Percentiles rank a stretch among this genome's conserved stretches.
These are phyloP conservation scores for Xanthorhoe designata DNA, from an alignment of 2,888 invertebrate species.

Conservation along the genomic window DNA sequence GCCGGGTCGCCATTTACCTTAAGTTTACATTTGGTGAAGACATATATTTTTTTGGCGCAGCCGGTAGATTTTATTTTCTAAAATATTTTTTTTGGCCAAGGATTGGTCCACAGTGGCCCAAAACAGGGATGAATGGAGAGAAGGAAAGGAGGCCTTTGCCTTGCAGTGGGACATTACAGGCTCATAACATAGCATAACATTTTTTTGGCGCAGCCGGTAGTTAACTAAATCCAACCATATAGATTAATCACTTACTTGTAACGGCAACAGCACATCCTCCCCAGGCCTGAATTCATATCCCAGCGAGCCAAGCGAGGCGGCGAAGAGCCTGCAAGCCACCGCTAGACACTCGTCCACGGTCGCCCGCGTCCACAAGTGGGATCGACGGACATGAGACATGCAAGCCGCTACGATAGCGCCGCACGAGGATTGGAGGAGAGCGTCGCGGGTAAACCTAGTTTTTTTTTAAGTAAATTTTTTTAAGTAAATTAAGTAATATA, in stretches of 20 bases:
- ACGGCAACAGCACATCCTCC: conserved; percentile 81
- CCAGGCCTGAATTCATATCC: conserved; percentile 84
- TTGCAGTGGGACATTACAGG: too few species aligned
- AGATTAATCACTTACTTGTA: conserved; percentile 52
- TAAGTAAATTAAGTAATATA: too few species aligned
- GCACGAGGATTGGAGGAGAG: conserved; percentile 82
- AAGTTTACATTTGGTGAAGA: too few species aligned
- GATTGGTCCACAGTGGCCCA: too few species aligned
- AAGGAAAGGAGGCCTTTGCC: too few species aligned
- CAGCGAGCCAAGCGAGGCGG: conserved; percentile 77
- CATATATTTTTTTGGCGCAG: conserved; percentile 1
- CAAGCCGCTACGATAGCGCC: conserved; percentile 85
- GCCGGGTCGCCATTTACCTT: too few species aligned
- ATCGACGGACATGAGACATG: conserved; percentile 85
- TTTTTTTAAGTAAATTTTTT: too few species aligned
- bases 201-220: neutral
- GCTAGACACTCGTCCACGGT: conserved; percentile 82
- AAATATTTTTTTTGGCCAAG: neutral
- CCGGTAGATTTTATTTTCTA: neutral
- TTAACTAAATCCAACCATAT: neutral
- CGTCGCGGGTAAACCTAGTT: conserved; percentile 80
- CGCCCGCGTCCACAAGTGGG: conserved; percentile 86
- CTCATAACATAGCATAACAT: too few species aligned
- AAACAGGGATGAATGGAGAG: too few species aligned
- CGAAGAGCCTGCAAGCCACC: conserved; percentile 80